Evolutionary conservation across 2,888 invertebrate species (phyloP), one percentile per base, ranked within the genome.

Genomic region (Xestobium rufovillosum): DNA sequence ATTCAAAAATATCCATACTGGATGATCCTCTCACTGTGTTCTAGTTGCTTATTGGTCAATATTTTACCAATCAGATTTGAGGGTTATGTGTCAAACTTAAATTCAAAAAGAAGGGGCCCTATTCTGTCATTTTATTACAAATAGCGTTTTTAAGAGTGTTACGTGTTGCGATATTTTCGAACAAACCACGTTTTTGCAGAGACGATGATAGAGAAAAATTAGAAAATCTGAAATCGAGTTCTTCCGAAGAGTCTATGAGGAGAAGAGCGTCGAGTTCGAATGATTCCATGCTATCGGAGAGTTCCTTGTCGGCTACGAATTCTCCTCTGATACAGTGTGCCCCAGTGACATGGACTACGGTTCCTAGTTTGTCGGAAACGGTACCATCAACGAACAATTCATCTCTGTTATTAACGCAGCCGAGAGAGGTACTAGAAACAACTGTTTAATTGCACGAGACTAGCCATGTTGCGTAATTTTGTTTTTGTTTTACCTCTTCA

Each of bases 391-490:
- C 52, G 45, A 43, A 41, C 32, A 50, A 39, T 43, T 44, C 51
- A 23, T 42, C 57, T 38, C 45, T 56, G 36, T 47, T 57, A 34
- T 48, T 58, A 50, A 55, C 52, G 44, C 60, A 62, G 47, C 45
- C 59, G 36, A 60, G 63, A 61, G 78, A 78, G 78, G 78, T 78
- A 77, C 68, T 78, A 61, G 78, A 78, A 74, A 78, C 78, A 55
- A 78, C 78, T 64, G 78, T 78, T 66, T 78, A 70, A 65, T 49
- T 53, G 23, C 23, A 19, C 23, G 23, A 8, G 23, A 8, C 23
- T 43, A 39, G 41, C 40, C 29, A 31, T 42, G 36, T 41, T 39
- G 34, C 36, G 34, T 35, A 38, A 31, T 39, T 43, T 45, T 40
- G 36, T 38, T 42, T 34, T 43, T 30, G 33, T 46, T 44, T 39